phyloP scores from a whole-genome alignment of 2,797 vertebrate genomes.

The Molothrus aeneus region DNA sequence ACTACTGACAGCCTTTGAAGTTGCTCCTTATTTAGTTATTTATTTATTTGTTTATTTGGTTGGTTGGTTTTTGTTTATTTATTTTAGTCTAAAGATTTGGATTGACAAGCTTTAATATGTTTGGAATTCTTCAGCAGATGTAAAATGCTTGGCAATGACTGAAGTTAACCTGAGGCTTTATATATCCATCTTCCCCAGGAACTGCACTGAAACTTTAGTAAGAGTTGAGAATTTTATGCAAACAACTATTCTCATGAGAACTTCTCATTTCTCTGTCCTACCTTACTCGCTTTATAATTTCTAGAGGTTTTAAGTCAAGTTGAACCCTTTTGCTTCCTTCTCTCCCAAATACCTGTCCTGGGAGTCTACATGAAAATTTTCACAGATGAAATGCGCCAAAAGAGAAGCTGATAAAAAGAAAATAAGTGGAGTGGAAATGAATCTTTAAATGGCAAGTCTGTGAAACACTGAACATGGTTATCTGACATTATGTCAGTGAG shows the following conservation, averaged over 20 bases:
- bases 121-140: conserved; percentile 69
- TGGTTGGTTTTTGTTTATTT: not conserved
- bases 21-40: not conserved
- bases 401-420: conserved; percentile 59
- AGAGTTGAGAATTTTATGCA: conserved; percentile 67
- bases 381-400: conserved; percentile 45
- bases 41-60: not conserved
- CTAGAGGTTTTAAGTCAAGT: not conserved
- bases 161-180: conserved; percentile 75
- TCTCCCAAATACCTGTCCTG: not conserved
- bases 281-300: conserved; percentile 7
- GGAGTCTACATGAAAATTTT: conserved; percentile 51
- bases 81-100: conserved; percentile 51
- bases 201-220: conserved; percentile 42
- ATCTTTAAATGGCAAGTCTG: conserved; percentile 66
- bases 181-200: conserved; percentile 51
- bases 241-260: conserved; percentile 57
- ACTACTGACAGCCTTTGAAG: conserved; percentile 74
- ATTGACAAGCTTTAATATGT: conserved; percentile 73
- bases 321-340: not conserved
- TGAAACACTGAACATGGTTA: conserved; percentile 65
- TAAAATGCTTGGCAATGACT: conserved; percentile 72
- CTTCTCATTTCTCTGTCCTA: conserved; percentile 19
- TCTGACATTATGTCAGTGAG: conserved; percentile 60
- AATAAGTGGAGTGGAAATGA: conserved; percentile 66